A percentile compares a stretch with the other conserved stretches of the same genome.
These are phyloP conservation scores for Scylla paramamosain DNA, from an alignment of 1,140 invertebrate species.

Conservation along the genomic window DNA sequence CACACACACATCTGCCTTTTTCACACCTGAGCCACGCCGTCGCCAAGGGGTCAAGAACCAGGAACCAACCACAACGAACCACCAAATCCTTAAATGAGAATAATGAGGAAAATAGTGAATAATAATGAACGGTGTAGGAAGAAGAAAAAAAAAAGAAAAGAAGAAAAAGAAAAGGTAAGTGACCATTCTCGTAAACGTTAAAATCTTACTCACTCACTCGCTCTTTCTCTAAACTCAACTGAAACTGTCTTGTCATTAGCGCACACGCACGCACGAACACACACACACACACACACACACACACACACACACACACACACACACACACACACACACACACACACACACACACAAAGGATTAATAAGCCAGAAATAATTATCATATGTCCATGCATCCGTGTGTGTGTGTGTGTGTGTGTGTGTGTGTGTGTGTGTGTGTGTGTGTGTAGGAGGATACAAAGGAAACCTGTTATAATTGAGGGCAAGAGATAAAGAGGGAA, in stretches of 20 bases:
- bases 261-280: background rate
- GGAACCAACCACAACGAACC: no score
- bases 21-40: background rate
- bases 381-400: background rate
- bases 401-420: conserved; percentile 20
- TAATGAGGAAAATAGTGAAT: background rate
- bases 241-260: background rate
- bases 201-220: background rate
- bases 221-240: no score
- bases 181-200: no score
- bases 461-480: background rate
- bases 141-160: no score
- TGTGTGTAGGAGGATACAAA: background rate
- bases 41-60: background rate
- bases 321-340: conserved; percentile 5
- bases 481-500: background rate
- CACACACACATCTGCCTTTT: background rate
- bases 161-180: background rate
- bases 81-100: background rate
- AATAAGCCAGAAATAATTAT: background rate
- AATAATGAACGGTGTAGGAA: background rate
- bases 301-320: conserved; percentile 17
- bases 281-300: conserved; percentile 3
- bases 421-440: background rate
- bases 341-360: background rate